A percentile compares a stretch with the other conserved stretches of the same genome.
These are phyloP conservation scores for Actinernus sp. DNA, from an alignment of 92 coral and sea anemone species.

Conservation along the genomic window DNA sequence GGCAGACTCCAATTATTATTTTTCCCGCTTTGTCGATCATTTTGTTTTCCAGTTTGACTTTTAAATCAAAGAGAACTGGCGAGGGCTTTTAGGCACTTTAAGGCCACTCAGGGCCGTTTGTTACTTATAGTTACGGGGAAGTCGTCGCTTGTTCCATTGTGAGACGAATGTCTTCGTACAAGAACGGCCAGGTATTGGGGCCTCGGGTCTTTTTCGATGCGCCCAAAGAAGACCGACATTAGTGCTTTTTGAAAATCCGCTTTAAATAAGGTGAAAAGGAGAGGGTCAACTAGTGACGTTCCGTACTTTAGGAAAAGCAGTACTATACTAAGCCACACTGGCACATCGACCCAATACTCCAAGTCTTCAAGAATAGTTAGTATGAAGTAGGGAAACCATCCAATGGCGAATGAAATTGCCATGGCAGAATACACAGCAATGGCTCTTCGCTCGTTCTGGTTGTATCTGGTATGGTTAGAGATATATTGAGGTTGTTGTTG, in stretches of 20 bases:
- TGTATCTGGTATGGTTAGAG: conserved; percentile 19
- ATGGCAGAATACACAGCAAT: conserved; percentile 43
- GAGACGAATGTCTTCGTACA: too few species aligned
- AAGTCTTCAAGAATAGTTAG: conserved; percentile 60
- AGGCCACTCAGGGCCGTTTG: too few species aligned
- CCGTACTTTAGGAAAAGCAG: conserved; percentile 60
- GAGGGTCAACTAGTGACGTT: conserved; percentile 70
- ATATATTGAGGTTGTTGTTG: background rate
- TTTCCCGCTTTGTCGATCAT: too few species aligned
- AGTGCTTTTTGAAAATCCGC: conserved; percentile 71
- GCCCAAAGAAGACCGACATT: background rate
- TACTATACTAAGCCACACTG: conserved; percentile 42
- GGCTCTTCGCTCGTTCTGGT: conserved; percentile 41
- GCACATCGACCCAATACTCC: conserved; percentile 16
- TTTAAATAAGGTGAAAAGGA: conserved; percentile 65
- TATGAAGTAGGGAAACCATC: conserved; percentile 80
- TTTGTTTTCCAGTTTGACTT: too few species aligned
- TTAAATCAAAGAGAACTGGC: too few species aligned
- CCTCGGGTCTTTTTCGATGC: too few species aligned
- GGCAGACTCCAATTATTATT: too few species aligned
- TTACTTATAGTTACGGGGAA: too few species aligned
- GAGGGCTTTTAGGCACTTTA: too few species aligned
- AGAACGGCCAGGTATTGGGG: too few species aligned
- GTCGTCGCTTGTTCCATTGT: too few species aligned
- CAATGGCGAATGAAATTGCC: conserved; percentile 52